Base-by-base conservation (phyloP, 2,797 vertebrate genomes). In the Alosa sapidissima region DNA sequence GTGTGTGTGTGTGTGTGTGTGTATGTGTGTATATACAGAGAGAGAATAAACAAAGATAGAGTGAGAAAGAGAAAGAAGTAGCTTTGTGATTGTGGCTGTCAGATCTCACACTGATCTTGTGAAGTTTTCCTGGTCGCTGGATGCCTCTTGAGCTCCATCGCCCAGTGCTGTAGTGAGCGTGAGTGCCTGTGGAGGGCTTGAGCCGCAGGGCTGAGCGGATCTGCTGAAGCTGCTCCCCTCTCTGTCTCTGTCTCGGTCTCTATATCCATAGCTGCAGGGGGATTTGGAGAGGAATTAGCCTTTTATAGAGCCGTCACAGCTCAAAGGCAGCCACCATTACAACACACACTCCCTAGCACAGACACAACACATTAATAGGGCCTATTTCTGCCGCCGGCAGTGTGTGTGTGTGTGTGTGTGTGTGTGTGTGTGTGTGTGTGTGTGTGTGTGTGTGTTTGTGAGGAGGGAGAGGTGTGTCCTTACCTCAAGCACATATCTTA, bases 401-500 rank as follows among this genome's bases (percentile, higher is more conserved):
- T 11, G 5, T 52, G 28, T 83, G 41, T 84, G 19, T 78, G 7
- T 84, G 13, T 78, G 10, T 83, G 45, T 83, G 52, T 81, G 58
- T 82, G 82, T 81, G 41, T 65, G 84, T 49, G 72, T 92, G 90
- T 89, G 92, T 90, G 87, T 91, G 88, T 90, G 13, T 81, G 52
- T 81, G 81, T 68, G n/a, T 65, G 84, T 45, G 47, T 83, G 82
- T 82, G 33, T 65, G 84, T 84, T 13, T 16, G 82, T 62, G 86
- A 88, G 89, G 87, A 93, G 93, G 16, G 55, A 58, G 19, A n/a
- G 55, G 75, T 91, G 90, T 89, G 92, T 90, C 86, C 90, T 88
- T 91, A 19, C 41, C 94, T 90, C 92, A 89, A 88, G 89, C 93
- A 88, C 93, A 94, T 92, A 93, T 93, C 92, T 94, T 94, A 94